Conservation (phyloP, 2,888 invertebrate species). For the Dascillus cervinus region DNA sequence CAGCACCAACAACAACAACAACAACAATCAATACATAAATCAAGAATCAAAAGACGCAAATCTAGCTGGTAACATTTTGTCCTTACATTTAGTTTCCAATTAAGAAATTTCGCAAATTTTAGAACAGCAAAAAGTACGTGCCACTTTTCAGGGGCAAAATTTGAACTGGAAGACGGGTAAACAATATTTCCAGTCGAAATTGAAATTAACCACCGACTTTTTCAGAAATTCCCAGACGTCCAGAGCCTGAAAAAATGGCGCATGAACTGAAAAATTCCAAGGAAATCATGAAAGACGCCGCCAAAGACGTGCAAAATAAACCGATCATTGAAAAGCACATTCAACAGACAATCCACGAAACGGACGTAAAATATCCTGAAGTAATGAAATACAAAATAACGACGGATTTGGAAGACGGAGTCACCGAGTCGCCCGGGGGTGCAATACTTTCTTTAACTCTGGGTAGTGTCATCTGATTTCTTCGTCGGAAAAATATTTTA, state of each 20-base stretch:
- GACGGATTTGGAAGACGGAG: constrained; percentile 48
- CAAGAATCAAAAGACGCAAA: too few species aligned
- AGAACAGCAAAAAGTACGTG: too few species aligned
- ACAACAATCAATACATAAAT: too few species aligned
- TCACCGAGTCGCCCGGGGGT: constrained; percentile 65
- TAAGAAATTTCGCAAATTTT: too few species aligned
- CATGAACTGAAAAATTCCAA: constrained; percentile 39
- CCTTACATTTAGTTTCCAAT: too few species aligned
- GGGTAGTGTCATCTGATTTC: constrained; percentile 41
- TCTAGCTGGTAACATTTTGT: too few species aligned
- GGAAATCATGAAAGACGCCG: constrained; percentile 18
- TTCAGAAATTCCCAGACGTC: too few species aligned
- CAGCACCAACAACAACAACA: too few species aligned
- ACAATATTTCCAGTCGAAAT: too few species aligned
- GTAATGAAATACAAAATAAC: constrained; percentile 29
- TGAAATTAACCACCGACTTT: too few species aligned
- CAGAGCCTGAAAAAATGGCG: constrained; percentile 37
- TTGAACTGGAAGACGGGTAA: too few species aligned
- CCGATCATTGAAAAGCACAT: constrained; percentile 13
- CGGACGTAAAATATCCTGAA: constrained; percentile 24
- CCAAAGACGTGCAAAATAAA: constrained; percentile 9
- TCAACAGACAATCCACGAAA: constrained; percentile 7
- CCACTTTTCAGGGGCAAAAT: too few species aligned
- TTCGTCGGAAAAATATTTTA: constrained; percentile 1
- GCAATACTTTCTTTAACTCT: constrained; percentile 73